Percentiles rank a stretch among this genome's conserved stretches.
Evolutionary conservation across 2,888 invertebrate species (phyloP).

Genomic region (Euclidia mi): DNA sequence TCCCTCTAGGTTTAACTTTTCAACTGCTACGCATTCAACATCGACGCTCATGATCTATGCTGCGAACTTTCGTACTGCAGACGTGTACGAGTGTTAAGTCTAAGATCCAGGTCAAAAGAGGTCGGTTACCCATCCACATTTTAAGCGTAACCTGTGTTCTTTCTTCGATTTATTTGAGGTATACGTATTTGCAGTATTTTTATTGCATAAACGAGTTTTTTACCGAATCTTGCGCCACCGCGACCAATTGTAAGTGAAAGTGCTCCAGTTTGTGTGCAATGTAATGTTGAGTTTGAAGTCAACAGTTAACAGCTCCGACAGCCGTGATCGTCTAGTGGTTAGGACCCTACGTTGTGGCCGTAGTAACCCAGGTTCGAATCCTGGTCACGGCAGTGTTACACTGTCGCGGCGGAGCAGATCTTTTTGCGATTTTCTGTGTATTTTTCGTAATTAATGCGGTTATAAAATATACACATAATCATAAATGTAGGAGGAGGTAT

Average conservation of each 20-base stretch:
- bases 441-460: background rate
- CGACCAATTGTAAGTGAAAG: conserved; percentile 21
- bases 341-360: conserved; percentile 94
- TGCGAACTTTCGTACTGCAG: too few relatives aligned
- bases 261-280: conserved; percentile 10
- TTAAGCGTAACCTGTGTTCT: background rate
- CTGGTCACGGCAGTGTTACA: conserved; percentile 90
- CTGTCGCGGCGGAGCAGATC: conserved; percentile 28
- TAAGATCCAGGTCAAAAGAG: too few relatives aligned
- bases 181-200: background rate
- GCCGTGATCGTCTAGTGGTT: conserved; percentile 92
- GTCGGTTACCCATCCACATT: conserved; percentile 1
- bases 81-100: too few relatives aligned
- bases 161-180: background rate
- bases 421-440: conserved; percentile 8
- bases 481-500: too few relatives aligned
- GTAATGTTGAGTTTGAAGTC: conserved; percentile 7
- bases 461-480: too few relatives aligned
- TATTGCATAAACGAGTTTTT: conserved; percentile 6
- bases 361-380: conserved; percentile 94
- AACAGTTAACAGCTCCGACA: conserved; percentile 62
- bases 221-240: conserved; percentile 14
- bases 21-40: too few relatives aligned
- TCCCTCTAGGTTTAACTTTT: too few relatives aligned
- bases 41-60: too few relatives aligned